Conservation (phyloP, 92 coral and sea anemone species). For the Siderastrea radians region DNA sequence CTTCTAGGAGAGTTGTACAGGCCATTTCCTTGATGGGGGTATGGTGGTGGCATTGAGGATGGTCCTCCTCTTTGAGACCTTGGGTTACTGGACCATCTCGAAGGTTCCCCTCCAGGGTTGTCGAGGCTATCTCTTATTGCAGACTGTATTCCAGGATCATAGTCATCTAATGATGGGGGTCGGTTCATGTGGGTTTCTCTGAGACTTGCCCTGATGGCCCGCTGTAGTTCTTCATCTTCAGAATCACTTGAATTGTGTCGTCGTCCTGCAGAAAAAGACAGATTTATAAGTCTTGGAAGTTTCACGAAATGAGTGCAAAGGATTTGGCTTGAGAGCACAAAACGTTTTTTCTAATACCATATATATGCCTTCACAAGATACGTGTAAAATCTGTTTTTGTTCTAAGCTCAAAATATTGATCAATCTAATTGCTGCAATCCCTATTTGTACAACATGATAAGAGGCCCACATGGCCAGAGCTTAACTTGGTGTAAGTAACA, state of each 20-base stretch:
- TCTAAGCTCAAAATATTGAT: too few relatives aligned
- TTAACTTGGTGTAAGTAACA: too few relatives aligned
- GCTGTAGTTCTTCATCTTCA: conserved; percentile 90
- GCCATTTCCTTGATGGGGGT: conserved; percentile 19
- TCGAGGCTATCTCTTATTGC: conserved; percentile 75
- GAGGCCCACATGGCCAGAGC: too few relatives aligned
- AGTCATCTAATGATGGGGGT: conserved; percentile 39
- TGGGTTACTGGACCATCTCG: conserved; percentile 33
- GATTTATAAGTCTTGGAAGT: neutral
- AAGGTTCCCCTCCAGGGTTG: conserved; percentile 26
- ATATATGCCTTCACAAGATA: too few relatives aligned
- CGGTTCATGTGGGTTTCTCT: conserved; percentile 73
- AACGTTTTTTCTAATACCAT: too few relatives aligned
- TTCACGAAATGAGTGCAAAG: neutral
- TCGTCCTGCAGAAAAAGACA: conserved; percentile 37
- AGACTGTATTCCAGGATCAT: conserved; percentile 84
- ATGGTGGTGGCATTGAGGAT: conserved; percentile 22
- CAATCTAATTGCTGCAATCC: too few relatives aligned
- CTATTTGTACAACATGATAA: too few relatives aligned
- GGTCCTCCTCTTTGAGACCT: conserved; percentile 6
- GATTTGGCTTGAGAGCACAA: too few relatives aligned
- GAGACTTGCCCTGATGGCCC: conserved; percentile 95
- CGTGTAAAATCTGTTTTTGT: too few relatives aligned
- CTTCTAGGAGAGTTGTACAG: conserved; percentile 14
- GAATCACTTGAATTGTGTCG: conserved; percentile 59